Conservation (phyloP, 2,113 vertebrate species). For the Mixornis gularis region DNA sequence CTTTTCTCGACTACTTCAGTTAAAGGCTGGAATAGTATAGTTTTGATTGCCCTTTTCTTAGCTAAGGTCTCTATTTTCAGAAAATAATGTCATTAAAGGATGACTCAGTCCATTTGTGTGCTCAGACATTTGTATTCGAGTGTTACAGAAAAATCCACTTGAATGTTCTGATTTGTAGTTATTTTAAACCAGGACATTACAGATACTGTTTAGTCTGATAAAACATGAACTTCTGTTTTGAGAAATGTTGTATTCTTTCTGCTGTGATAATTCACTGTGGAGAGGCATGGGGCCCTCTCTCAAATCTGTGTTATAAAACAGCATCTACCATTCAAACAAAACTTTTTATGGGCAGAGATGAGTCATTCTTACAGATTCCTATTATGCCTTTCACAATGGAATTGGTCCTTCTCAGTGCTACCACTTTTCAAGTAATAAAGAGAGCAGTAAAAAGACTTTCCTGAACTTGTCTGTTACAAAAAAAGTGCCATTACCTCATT, state of each 20-base stretch:
- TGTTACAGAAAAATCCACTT: not conserved
- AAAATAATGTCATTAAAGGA: not conserved
- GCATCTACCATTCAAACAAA: not conserved
- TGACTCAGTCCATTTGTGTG: not conserved
- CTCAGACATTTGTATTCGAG: not conserved
- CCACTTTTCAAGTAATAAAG: not conserved
- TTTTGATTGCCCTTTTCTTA: not conserved
- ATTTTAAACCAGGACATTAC: not conserved
- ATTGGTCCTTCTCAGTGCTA: not conserved
- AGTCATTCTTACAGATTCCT: not conserved
- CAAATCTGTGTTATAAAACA: not conserved
- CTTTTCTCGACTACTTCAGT: not conserved
- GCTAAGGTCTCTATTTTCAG: not conserved
- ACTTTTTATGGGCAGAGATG: not conserved
- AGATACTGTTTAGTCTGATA: not conserved
- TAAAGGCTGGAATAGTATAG: not conserved
- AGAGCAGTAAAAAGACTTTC: not conserved
- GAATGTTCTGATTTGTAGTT: not conserved
- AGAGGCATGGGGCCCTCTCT: not conserved
- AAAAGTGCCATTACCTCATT: not conserved
- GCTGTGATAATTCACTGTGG: not conserved
- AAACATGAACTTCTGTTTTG: not conserved
- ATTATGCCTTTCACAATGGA: not conserved
- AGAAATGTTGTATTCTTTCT: not conserved
- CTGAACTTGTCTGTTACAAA: not conserved